Evolutionary conservation across 2,113 vertebrate species (phyloP), one percentile per base, ranked within the genome.

Genomic region (Datnioides undecimradiatus): DNA sequence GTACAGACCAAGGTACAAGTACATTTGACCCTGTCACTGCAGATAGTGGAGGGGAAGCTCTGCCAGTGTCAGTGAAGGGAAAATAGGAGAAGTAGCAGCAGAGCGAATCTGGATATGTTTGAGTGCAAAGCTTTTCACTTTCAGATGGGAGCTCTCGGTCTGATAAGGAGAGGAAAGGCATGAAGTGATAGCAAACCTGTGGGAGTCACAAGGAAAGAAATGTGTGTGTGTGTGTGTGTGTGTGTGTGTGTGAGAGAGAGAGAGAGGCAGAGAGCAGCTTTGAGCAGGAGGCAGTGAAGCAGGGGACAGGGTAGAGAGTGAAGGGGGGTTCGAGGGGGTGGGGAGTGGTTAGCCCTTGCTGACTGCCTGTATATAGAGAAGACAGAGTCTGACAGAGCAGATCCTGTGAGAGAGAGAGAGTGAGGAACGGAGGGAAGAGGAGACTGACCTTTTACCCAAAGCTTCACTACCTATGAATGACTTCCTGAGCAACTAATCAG

Each of bases 361-460:
- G 23, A 16, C 81, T 86, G 90, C 66, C 86, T 92, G 71, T 93
- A 93, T 92, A 94, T 85, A 94, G 87, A 86, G 89, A 84, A 79
- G 80, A 64, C 82, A 65, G 70, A 85, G 75, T 48, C 59, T 83
- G 80, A 69, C 76, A 71, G 85, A 83, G 72, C 82, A 90, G 87
- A 83, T 77, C 87, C 77, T 82, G 73, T n/a, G 63, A 75, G 66
- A 52, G 72, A 46, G 63, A 75, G 66, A 52, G 72, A 46, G 65
- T 59, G 71, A 84, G 78, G 48, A 46, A 49, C 36, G 60, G 57
- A 76, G n/a, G 48, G 62, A 57, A 63, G 59, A 48, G 74, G 72
- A 75, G 60, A 11, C 62, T 46, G 66, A 86, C 77, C 66, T 82
- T 89, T 73, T 74, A 64, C 38, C 67, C 31, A 63, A 62, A 73